phyloP scores from a whole-genome alignment of 2,113 vertebrate genomes.

The Chlamydotis undulata region DNA sequence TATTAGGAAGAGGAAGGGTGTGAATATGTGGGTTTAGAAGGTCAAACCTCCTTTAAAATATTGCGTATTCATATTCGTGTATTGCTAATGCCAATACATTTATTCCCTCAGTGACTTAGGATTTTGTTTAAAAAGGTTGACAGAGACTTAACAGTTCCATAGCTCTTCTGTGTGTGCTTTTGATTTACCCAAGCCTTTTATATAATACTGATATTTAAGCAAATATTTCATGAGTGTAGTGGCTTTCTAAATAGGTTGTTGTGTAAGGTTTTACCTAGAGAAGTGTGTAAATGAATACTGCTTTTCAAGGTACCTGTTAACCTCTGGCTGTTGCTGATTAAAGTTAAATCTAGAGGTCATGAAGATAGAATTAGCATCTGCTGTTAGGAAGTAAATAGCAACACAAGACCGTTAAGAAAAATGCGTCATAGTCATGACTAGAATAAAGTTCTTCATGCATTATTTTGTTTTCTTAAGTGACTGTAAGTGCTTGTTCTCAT shows the following conservation, averaged over 20 bases:
- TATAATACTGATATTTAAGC: background rate
- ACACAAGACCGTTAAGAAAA: background rate
- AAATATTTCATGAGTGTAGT: background rate
- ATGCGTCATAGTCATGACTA: background rate
- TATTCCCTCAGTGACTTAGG: background rate
- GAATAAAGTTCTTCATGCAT: background rate
- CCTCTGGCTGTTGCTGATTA: background rate
- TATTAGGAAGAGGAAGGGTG: background rate
- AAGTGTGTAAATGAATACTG: background rate
- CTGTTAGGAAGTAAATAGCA: background rate
- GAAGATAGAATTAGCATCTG: background rate
- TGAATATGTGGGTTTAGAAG: background rate
- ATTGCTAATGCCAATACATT: background rate
- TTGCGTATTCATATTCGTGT: accelerated
- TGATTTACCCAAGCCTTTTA: background rate
- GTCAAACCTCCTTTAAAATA: background rate
- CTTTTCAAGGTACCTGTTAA: background rate
- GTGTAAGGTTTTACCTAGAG: background rate
- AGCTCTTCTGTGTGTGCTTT: background rate
- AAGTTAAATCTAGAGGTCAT: background rate
- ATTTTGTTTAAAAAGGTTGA: background rate
- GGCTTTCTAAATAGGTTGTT: background rate
- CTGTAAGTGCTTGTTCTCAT: background rate
- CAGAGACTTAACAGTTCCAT: background rate
- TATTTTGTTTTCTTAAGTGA: background rate